Percentiles rank a stretch among this genome's conserved stretches.
These are phyloP conservation scores for Muschampia plurimacula DNA, from an alignment of 2,888 invertebrate species.

Conservation along the genomic window DNA sequence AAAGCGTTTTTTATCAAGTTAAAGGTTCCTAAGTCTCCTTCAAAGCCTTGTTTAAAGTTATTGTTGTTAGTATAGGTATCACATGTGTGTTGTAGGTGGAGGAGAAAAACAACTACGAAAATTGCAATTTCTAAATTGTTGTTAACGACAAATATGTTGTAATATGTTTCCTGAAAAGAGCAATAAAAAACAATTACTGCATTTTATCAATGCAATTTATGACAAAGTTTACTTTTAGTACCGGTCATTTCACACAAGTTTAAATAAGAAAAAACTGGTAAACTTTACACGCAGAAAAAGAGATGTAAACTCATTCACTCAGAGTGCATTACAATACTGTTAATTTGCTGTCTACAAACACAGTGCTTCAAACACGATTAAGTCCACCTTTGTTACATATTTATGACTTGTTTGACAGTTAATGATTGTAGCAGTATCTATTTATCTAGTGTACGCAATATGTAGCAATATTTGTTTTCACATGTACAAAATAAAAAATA, in stretches of 20 bases:
- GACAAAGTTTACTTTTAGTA: not conserved
- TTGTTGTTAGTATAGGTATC: constrained; percentile 68
- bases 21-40: constrained; percentile 78
- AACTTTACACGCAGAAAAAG: not conserved
- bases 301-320: not conserved
- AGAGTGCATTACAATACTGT: not conserved
- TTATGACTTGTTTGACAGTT: constrained; percentile 78
- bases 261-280: not conserved
- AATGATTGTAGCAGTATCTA: constrained; percentile 63
- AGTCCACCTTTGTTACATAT: constrained; percentile 77
- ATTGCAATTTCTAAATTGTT: constrained; percentile 14
- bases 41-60: constrained; percentile 74
- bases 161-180: too few species aligned
- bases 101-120: constrained; percentile 53
- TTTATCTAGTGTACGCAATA: constrained; percentile 50
- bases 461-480: constrained; percentile 67
- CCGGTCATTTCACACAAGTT: not conserved
- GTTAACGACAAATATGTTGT: too few species aligned
- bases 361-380: constrained; percentile 72
- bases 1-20: constrained; percentile 74
- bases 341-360: constrained; percentile 80
- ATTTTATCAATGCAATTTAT: not conserved
- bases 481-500: constrained; percentile 26
- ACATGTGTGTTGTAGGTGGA: constrained; percentile 60
- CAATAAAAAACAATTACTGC: not conserved